Evolutionary conservation across 2,888 invertebrate genomes (phyloP).

Genomic region (Beris chalybata): DNA sequence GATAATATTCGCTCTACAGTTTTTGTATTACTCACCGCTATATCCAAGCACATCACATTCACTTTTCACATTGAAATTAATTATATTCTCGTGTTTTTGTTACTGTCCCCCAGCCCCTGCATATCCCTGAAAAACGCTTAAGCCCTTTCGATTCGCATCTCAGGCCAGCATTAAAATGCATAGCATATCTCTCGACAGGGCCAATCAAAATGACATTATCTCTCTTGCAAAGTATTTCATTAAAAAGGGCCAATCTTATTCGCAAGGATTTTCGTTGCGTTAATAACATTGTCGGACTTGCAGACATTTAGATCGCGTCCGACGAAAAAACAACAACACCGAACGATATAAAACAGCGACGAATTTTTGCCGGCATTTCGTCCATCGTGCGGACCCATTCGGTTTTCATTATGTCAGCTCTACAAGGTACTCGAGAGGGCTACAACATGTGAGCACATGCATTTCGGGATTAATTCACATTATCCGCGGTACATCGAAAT

Average conservation of each 20-base stretch:
- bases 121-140: background rate
- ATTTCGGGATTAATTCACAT: conserved; percentile 43
- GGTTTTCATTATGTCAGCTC: conserved; percentile 18
- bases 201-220: conserved; percentile 32
- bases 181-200: conserved; percentile 21
- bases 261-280: conserved; percentile 14
- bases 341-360: no score
- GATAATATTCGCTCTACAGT: no score
- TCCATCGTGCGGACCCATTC: background rate
- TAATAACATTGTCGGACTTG: conserved; percentile 30
- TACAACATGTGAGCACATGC: conserved; percentile 24
- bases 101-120: no score
- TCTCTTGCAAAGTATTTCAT: conserved; percentile 21
- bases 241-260: conserved; percentile 26
- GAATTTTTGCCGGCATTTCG: no score
- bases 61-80: no score
- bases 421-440: background rate
- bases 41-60: no score
- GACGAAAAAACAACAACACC: background rate
- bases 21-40: no score
- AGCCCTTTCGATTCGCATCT: conserved; percentile 11
- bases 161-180: conserved; percentile 24
- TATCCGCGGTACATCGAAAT: conserved; percentile 43
- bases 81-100: no score
- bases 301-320: conserved; percentile 17